A percentile compares a stretch with the other conserved stretches of the same genome.
phyloP scores from a whole-genome alignment of 2,888 invertebrate genomes.

The Slavum lentiscoides region DNA sequence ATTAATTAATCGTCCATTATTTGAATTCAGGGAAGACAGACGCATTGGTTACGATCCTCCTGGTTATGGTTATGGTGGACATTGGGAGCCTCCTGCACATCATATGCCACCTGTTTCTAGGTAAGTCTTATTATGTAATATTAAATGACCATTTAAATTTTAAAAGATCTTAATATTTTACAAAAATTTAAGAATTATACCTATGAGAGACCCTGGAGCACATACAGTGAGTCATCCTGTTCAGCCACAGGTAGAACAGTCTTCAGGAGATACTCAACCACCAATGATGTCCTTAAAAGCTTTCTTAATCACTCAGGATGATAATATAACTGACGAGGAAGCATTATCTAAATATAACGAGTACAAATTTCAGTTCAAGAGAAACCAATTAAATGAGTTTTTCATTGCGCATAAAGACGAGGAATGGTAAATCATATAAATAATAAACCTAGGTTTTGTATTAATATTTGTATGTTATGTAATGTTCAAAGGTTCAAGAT shows the following conservation, averaged over 20 bases:
- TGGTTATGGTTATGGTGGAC: conserved; percentile 54
- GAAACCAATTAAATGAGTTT: conserved; percentile 96
- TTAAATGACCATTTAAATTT: too few relatives aligned
- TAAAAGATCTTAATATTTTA: not conserved
- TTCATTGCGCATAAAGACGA: conserved; percentile 99
- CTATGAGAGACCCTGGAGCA: conserved; percentile 47
- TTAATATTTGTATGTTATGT: conserved; percentile 54
- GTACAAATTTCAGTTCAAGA: conserved; percentile 94
- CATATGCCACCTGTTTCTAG: conserved; percentile 53
- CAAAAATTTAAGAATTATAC: conserved; percentile 36
- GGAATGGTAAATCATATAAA: conserved; percentile 79
- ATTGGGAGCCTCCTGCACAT: conserved; percentile 56
- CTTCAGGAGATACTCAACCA: conserved; percentile 73
- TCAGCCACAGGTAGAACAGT: conserved; percentile 42
- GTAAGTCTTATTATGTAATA: conserved; percentile 10
- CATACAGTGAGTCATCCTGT: conserved; percentile 39
- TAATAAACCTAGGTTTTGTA: conserved; percentile 30
- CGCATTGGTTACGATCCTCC: conserved; percentile 55
- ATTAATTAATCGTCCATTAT: not conserved
- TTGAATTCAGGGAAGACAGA: conserved; percentile 51
- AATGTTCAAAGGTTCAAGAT: conserved; percentile 85
- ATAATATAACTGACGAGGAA: conserved; percentile 95
- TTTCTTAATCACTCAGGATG: conserved; percentile 94
- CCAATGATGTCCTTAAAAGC: conserved; percentile 97
- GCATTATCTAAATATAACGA: conserved; percentile 96